Evolutionary conservation across 2,888 invertebrate genomes (phyloP), one percentile per base, ranked within the genome.

Genomic region (Habrosyne pyritoides): DNA sequence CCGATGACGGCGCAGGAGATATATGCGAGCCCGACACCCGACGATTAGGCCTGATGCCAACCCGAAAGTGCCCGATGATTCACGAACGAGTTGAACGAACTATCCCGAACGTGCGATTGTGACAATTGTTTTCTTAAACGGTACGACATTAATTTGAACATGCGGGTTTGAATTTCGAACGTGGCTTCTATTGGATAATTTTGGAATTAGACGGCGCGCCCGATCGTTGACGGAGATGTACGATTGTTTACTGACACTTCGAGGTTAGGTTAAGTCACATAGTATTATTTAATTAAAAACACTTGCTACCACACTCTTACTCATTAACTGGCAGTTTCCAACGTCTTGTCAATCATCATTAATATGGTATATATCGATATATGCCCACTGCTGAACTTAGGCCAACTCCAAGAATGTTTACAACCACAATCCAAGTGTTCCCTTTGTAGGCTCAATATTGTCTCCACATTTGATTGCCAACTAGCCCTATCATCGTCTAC

Each of bases 41-140:
- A 68, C 90, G 90, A 90, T 92, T 92, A 92, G 91, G 91, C 83
- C 80, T 74, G 75, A 77, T 87, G 91, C 91, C 91, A 92, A 91
- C 79, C 83, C 77, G 78, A 83, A 67, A 67, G 69, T 74, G 67
- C 75, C 77, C 83, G 82, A 85, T 87, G 87, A 87, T 85, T 86
- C 89, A 87, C 85, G 83, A 84, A 83, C 84, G 87, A 79, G 89
- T 83, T 88, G 87, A 90, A 79, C 77, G 79, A 72, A 77, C 79
- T 67, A 69, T 63, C 70, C 73, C 76, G 78, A 80, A 77, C 84
- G 77, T 71, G 75, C 79, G 71, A 77, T 79, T 76, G 81, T 81
- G 81, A 81, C 90, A 89, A 91, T 91, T 89, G 91, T 90, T 90
- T 89, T 90, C 88, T 86, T 86, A 84, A 87, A 87, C 83, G 84